These are phyloP conservation scores for Gymnoscopelus microlampas DNA, from an alignment of 2,797 vertebrate species.

Conservation along the genomic window DNA sequence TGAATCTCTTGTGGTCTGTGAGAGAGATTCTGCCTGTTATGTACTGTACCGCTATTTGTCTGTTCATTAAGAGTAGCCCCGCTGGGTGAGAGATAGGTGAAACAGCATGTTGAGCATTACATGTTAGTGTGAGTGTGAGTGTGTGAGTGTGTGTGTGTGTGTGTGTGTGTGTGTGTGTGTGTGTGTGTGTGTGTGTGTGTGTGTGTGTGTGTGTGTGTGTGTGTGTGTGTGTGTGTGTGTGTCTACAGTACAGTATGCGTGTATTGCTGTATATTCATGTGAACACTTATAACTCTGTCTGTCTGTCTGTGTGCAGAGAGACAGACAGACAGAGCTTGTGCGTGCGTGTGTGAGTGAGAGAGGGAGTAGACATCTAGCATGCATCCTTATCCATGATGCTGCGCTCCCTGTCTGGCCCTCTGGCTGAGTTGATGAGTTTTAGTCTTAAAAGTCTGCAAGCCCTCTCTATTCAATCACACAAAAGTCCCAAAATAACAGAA, in stretches of 20 bases:
- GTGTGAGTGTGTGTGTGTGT: not conserved
- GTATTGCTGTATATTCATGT: constrained; percentile 16
- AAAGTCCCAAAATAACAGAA: constrained; percentile 36
- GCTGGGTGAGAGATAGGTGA: no score
- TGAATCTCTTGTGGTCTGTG: no score
- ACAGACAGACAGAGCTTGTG: not conserved
- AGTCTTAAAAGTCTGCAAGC: constrained; percentile 17
- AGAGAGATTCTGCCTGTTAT: no score
- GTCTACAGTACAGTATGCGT: not conserved
- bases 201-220: constrained; percentile 10
- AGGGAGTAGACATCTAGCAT: constrained; percentile 51
- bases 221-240: constrained; percentile 9
- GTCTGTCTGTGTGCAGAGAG: no score
- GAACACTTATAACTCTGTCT: constrained; percentile 13
- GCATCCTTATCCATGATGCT: constrained; percentile 57
- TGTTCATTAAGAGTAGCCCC: no score
- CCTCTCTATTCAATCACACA: constrained; percentile 60
- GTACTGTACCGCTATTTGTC: no score
- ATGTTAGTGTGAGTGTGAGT: no score
- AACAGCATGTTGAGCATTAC: no score
- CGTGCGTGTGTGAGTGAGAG: constrained; percentile 16
- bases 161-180: no score
- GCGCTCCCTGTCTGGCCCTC: constrained; percentile 54
- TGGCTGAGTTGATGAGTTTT: constrained; percentile 38
- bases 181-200: not conserved